Evolutionary conservation across 2,888 invertebrate genomes (phyloP).

Genomic region (Volucella zonaria): DNA sequence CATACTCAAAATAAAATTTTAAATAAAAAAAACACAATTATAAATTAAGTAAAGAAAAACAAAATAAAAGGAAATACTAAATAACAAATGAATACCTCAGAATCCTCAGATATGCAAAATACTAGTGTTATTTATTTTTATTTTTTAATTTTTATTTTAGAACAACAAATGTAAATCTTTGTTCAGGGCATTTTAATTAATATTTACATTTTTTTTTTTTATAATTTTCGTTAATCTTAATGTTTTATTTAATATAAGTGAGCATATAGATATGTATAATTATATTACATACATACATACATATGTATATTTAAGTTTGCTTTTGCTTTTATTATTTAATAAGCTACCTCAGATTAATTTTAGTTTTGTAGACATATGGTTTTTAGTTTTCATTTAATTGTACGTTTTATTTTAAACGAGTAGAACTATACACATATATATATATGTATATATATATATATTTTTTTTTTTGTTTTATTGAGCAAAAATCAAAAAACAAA

Average conservation of each 20-base stretch:
- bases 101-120: slow-evolving; percentile 67
- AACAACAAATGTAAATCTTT: slow-evolving; percentile 21
- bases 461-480: slow-evolving; percentile 68
- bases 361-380: slow-evolving; percentile 29
- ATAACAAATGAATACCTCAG: slow-evolving; percentile 71
- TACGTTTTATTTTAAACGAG: slow-evolving; percentile 61
- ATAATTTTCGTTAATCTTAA: slow-evolving; percentile 33
- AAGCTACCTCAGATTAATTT: slow-evolving; percentile 71
- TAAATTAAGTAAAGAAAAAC: slow-evolving; percentile 17
- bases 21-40: slow-evolving; percentile 1
- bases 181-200: slow-evolving; percentile 23
- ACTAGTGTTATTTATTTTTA: slow-evolving; percentile 46
- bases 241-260: slow-evolving; percentile 11
- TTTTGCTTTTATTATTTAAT: slow-evolving; percentile 61
- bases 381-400: slow-evolving; percentile 48
- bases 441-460: no score
- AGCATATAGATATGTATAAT: not conserved
- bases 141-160: slow-evolving; percentile 22
- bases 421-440: no score
- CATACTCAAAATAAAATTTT: slow-evolving; percentile 7
- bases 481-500: slow-evolving; percentile 67
- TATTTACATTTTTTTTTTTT: slow-evolving; percentile 34
- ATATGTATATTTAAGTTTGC: slow-evolving; percentile 12
- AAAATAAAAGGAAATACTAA: slow-evolving; percentile 34
- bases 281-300: not conserved